These are phyloP conservation scores for Helicoverpa armigera DNA, from an alignment of 1,140 invertebrate genomes.

Conservation along the genomic window DNA sequence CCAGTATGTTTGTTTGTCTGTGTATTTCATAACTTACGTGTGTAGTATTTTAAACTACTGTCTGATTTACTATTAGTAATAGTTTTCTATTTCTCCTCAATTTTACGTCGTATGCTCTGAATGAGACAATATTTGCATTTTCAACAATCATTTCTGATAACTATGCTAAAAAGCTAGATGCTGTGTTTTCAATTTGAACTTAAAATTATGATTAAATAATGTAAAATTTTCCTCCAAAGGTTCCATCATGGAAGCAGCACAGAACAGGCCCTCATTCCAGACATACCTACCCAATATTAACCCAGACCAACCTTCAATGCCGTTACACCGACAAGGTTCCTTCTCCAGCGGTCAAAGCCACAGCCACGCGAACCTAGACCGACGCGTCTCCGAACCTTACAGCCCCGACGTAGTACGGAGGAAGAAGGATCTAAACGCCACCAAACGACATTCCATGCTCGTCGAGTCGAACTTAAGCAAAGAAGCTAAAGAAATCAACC, in stretches of 20 bases:
- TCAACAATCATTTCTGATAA: too few relatives aligned
- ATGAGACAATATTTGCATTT: too few relatives aligned
- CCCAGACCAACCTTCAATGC: constrained; percentile 57
- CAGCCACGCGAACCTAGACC: constrained; percentile 65
- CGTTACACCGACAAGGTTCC: constrained; percentile 69
- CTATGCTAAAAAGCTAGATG: neutral
- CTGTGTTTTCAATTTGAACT: neutral
- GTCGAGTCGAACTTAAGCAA: constrained; percentile 75
- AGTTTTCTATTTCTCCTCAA: neutral
- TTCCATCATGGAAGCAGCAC: constrained; percentile 84
- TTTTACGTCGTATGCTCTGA: neutral
- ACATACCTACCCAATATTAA: constrained; percentile 15
- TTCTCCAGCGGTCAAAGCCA: constrained; percentile 66
- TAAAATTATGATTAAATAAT: neutral
- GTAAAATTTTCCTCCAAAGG: neutral
- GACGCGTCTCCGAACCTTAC: constrained; percentile 82
- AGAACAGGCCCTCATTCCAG: constrained; percentile 82
- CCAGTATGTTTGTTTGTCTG: neutral
- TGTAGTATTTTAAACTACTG: neutral
- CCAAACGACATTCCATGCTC: constrained; percentile 81
- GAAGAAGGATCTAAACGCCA: constrained; percentile 73
- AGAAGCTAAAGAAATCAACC: constrained; percentile 75
- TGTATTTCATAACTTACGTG: neutral
- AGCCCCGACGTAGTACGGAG: constrained; percentile 75
- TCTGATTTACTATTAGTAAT: neutral